A percentile compares a stretch with the other conserved stretches of the same genome.
phyloP scores from a whole-genome alignment of 2,797 vertebrate genomes.

The Hyperoplus immaculatus region DNA sequence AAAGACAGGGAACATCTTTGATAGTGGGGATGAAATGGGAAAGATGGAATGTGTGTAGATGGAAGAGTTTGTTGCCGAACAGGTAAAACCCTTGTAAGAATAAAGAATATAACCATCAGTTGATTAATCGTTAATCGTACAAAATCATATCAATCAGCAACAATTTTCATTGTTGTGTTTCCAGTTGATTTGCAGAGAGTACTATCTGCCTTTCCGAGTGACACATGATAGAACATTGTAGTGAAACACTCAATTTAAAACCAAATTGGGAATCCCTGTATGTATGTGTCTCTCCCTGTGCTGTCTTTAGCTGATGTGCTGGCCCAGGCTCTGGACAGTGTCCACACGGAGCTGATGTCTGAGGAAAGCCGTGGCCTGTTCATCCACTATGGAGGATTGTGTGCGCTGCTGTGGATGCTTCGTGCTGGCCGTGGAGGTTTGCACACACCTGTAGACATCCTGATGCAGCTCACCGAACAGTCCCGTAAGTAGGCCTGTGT shows the following conservation, averaged over 20 bases:
- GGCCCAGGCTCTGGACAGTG: slow-evolving; percentile 87
- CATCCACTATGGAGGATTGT: slow-evolving; percentile 87
- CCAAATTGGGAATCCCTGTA: background rate
- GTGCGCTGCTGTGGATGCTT: slow-evolving; percentile 84
- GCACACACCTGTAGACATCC: slow-evolving; percentile 85
- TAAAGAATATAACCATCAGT: background rate
- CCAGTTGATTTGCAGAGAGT: background rate
- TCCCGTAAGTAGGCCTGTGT: slow-evolving; percentile 86
- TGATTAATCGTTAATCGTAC: background rate
- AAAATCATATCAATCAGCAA: background rate
- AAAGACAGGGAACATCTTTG: background rate
- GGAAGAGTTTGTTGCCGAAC: background rate
- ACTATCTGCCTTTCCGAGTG: background rate
- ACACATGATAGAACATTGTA: background rate
- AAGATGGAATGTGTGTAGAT: background rate
- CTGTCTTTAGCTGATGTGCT: slow-evolving; percentile 87
- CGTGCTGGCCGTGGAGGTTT: slow-evolving; percentile 82
- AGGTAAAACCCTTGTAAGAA: background rate
- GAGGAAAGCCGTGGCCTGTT: slow-evolving; percentile 90
- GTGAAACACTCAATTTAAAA: background rate
- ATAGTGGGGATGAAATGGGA: background rate
- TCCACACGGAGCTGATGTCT: slow-evolving; percentile 86
- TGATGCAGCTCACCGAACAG: slow-evolving; percentile 90
- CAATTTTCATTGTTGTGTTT: background rate
- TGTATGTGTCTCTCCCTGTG: background rate